A percentile compares a stretch with the other conserved stretches of the same genome.
These are phyloP conservation scores for Oreochromis tanganicae DNA, from an alignment of 2,113 vertebrate genomes.

Conservation along the genomic window DNA sequence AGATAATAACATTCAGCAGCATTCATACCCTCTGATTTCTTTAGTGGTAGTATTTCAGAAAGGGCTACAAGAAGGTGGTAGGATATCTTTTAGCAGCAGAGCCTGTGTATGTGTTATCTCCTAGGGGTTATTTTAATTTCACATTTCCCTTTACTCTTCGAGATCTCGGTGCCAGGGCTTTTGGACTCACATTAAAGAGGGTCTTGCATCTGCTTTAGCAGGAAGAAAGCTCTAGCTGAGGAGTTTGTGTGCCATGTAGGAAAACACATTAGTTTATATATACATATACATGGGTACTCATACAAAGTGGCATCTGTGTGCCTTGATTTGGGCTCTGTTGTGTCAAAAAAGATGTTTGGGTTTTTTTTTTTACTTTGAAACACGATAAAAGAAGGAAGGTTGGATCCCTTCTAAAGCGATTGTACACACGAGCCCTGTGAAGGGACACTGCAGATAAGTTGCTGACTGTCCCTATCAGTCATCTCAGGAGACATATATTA, in stretches of 20 bases:
- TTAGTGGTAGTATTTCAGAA: not conserved
- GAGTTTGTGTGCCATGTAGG: not conserved
- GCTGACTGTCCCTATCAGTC: not conserved
- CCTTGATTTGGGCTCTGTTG: not conserved
- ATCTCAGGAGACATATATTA: not conserved
- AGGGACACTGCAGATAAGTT: not conserved
- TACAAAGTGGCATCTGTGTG: not conserved
- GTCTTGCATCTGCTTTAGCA: conserved; percentile 12
- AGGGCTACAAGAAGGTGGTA: not conserved
- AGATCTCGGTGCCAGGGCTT: conserved; percentile 1
- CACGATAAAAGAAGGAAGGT: not conserved
- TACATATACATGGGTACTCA: not conserved
- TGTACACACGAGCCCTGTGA: not conserved
- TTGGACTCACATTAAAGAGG: conserved; percentile 30
- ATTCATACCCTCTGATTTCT: not conserved
- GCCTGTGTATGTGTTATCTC: conserved; percentile 10
- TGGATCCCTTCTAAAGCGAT: not conserved
- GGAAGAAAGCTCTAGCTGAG: not conserved
- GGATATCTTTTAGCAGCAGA: conserved; percentile 1
- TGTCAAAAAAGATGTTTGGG: not conserved
- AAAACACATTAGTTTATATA: not conserved
- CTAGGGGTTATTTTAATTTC: conserved; percentile 14
- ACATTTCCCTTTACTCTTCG: conserved; percentile 8
- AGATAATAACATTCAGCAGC: not conserved
- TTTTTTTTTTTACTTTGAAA: not conserved